Evolutionary conservation across 2,113 vertebrate species (phyloP), one percentile per base, ranked within the genome.

Genomic region (Gorsachius goisagi): DNA sequence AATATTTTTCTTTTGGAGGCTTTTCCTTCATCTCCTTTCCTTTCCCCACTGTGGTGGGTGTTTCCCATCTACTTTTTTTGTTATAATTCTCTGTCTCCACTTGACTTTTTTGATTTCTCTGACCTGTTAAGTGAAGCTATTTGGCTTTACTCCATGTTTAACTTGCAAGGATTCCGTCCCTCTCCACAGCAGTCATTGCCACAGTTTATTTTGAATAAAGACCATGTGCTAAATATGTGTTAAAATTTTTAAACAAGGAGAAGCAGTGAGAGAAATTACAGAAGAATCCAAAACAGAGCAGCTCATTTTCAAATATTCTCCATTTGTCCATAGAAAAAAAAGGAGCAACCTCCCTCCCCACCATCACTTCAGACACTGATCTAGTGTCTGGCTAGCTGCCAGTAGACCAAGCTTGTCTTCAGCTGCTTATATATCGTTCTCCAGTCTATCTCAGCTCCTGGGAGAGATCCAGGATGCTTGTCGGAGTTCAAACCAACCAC

Each of bases 51-150:
- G 0, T 58, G 32, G 27, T 88, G 67, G 75, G 50, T 76, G 67
- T 83, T 93, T 77, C 55, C 63, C 47, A 28, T 89, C 39, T 66
- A 6, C 33, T 30, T 55, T 62, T 90, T 50, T 68, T 90, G 21
- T 89, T 95, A 30, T 50, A n/a, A 21, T 90, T 95, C 41, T 74
- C 59, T 80, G 75, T 92, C 59, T 93, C 79, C 76, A 62, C 79
- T 94, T 93, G 75, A 88, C 75, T 86, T 83, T 66, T 83, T 44
- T 90, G 83, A 86, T 94, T 93, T 90, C 59, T 74, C 67, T 94
- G 94, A 55, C 79, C 45, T 74, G 50, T 77, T 53, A 62, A 76
- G 72, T 63, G 53, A 37, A 93, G 67, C 26, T 35, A 8, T 7
- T 64, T 86, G 92, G 94, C 85, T 67, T 88, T 76, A 62, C 50